Percentiles rank a stretch among this genome's conserved stretches.
Conservation (phyloP, 2,797 vertebrate genomes). For the Anas capensis region DNA sequence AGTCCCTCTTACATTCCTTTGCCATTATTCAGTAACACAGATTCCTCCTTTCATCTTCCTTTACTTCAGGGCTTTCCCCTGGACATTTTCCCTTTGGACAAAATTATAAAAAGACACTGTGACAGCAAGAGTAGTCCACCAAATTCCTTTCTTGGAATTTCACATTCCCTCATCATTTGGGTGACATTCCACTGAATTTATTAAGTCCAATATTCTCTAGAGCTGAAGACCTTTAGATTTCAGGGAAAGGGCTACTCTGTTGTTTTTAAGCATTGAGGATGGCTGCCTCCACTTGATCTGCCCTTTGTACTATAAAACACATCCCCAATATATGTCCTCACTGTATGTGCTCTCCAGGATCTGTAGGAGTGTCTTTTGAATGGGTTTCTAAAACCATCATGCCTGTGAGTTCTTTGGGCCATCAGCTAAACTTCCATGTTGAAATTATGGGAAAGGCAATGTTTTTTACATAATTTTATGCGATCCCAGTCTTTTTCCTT, state of each 20-base stretch:
- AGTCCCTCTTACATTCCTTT: background rate
- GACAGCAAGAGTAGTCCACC: background rate
- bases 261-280: background rate
- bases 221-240: background rate
- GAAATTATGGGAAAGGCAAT: background rate
- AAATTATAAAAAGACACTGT: background rate
- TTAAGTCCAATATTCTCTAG: background rate
- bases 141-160: background rate
- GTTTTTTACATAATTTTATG: background rate
- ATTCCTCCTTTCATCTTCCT: background rate
- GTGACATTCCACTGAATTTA: background rate
- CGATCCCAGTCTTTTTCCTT: background rate
- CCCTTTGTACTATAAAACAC: background rate
- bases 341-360: rapidly evolving
- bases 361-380: background rate
- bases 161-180: background rate
- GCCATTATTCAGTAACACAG: background rate
- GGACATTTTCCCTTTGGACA: background rate
- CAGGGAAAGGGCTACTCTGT: background rate
- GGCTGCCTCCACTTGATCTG: background rate
- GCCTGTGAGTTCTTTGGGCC: background rate
- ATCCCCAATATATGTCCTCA: background rate
- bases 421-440: background rate
- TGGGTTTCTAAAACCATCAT: background rate
- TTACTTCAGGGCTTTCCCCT: background rate